phyloP scores from a whole-genome alignment of 2,797 vertebrate species.

The Microtus obscurus region DNA sequence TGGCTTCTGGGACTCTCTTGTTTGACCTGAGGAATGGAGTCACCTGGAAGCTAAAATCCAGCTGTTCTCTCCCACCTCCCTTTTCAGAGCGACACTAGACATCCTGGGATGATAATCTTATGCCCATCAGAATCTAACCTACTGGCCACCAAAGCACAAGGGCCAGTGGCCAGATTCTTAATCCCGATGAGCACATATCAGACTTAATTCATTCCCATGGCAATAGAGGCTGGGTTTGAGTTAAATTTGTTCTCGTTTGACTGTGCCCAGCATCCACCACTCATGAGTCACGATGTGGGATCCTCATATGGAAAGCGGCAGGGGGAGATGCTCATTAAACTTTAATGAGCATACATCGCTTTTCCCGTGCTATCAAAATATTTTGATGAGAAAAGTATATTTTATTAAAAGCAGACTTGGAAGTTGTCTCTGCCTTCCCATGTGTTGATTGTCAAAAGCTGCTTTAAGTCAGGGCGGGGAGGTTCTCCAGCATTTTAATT shows the following conservation, averaged over 20 bases:
- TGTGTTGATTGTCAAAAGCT: constrained; percentile 61
- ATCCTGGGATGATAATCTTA: background rate
- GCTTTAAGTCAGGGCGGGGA: background rate
- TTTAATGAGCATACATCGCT: constrained; percentile 71
- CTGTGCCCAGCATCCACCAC: background rate
- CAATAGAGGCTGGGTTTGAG: background rate
- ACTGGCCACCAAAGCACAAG: background rate
- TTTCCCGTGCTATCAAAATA: constrained; percentile 77
- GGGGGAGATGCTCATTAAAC: constrained; percentile 67
- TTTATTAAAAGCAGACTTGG: constrained; percentile 75
- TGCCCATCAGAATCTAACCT: background rate
- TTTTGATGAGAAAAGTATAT: constrained; percentile 78
- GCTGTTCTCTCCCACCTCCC: background rate
- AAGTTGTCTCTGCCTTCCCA: constrained; percentile 67
- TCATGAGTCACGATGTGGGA: constrained; percentile 45
- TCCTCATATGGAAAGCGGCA: constrained; percentile 48
- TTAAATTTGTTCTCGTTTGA: background rate
- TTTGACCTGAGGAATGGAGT: background rate
- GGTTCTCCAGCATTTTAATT: constrained; percentile 33
- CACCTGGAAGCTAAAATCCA: background rate
- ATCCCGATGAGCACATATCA: background rate
- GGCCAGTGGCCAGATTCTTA: background rate
- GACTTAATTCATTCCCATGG: background rate
- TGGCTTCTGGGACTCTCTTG: background rate
- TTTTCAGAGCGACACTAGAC: background rate